phyloP scores from a whole-genome alignment of 2,797 vertebrate genomes.

The Xyrichtys novacula region DNA sequence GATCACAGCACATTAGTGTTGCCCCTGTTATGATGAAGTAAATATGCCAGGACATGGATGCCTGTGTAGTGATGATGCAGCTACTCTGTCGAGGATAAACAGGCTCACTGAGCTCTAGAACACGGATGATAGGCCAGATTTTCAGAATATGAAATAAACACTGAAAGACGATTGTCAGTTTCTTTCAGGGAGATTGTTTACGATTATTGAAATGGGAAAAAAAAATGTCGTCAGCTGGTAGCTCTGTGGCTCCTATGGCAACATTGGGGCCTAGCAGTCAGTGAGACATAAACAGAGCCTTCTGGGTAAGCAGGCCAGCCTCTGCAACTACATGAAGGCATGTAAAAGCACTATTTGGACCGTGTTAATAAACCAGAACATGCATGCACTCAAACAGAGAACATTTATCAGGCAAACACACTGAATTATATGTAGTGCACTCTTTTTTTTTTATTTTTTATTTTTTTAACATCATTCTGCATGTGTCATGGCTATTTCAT shows the following conservation, averaged over 20 bases:
- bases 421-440: background rate
- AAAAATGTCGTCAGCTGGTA: constrained; percentile 39
- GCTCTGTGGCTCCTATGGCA: constrained; percentile 54
- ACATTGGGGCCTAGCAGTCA: constrained; percentile 70
- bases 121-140: constrained; percentile 9
- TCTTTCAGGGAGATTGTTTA: constrained; percentile 43
- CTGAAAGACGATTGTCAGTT: background rate
- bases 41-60: constrained; percentile 45
- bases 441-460: too few relatives aligned
- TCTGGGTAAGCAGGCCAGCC: constrained; percentile 54
- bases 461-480: background rate
- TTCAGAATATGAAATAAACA: background rate
- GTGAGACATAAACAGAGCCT: constrained; percentile 66
- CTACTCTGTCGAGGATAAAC: constrained; percentile 56
- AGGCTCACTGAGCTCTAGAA: constrained; percentile 7
- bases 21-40: constrained; percentile 9
- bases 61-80: constrained; percentile 62
- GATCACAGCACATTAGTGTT: background rate
- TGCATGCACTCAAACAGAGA: background rate
- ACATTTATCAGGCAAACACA: background rate
- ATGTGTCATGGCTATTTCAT: background rate
- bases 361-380: background rate
- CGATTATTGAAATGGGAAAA: constrained; percentile 15
- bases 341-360: background rate
- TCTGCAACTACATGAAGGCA: constrained; percentile 44